These are phyloP conservation scores for Apus apus DNA, from an alignment of 2,113 vertebrate species.

Conservation along the genomic window DNA sequence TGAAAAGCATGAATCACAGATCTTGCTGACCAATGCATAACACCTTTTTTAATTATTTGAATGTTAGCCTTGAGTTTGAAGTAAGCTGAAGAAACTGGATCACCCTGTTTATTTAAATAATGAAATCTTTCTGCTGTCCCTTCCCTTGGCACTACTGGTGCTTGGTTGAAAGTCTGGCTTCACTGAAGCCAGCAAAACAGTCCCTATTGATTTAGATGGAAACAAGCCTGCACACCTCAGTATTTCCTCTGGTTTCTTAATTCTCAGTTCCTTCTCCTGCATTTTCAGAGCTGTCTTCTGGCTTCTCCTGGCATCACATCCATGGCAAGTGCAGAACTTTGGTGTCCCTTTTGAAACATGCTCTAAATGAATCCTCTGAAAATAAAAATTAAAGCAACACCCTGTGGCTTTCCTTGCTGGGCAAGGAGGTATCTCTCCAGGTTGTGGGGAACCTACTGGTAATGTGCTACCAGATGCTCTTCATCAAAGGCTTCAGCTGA, in stretches of 20 bases:
- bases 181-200: not conserved
- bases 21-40: not conserved
- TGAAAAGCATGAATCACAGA: not conserved
- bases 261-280: not conserved
- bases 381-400: not conserved
- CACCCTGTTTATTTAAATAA: not conserved
- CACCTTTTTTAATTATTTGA: slow-evolving; percentile 2
- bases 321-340: not conserved
- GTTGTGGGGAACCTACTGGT: rapidly evolving
- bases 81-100: not conserved
- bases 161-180: not conserved
- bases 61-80: not conserved
- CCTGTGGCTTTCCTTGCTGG: not conserved
- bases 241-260: not conserved
- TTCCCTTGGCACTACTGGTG: not conserved
- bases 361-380: not conserved
- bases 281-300: not conserved
- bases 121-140: not conserved
- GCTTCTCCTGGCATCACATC: not conserved
- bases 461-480: not conserved
- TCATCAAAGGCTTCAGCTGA: not conserved
- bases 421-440: not conserved
- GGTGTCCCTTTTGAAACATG: not conserved
- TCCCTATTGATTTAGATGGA: not conserved
- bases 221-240: not conserved